A percentile compares a stretch with the other conserved stretches of the same genome.
These are phyloP conservation scores for Trichomalopsis sarcophagae DNA, from an alignment of 1,140 invertebrate genomes.

Conservation along the genomic window DNA sequence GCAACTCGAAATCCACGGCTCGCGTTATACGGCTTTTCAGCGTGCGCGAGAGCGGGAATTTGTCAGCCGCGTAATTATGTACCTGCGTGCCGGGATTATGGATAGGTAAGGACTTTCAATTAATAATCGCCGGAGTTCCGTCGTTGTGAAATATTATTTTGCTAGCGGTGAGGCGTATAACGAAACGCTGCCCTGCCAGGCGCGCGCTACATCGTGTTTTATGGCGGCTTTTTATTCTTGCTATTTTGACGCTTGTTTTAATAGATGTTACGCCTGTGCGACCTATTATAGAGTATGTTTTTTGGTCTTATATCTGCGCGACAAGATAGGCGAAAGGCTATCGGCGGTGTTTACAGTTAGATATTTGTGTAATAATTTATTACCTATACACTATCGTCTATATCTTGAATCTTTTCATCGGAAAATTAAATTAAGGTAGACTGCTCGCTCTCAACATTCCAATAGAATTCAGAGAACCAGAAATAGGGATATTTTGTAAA, in stretches of 20 bases:
- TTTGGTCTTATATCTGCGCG: not conserved
- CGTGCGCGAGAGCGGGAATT: not conserved
- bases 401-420: no score
- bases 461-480: not conserved
- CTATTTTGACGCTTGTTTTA: not conserved
- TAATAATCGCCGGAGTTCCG: conserved; percentile 16
- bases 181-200: not conserved
- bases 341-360: not conserved
- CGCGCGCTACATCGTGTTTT: not conserved
- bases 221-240: not conserved
- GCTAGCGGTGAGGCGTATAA: not conserved
- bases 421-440: no score
- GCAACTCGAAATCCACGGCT: conserved; percentile 23
- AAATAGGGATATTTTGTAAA: conserved; percentile 24
- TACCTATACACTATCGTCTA: not conserved
- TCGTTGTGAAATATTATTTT: conserved; percentile 9
- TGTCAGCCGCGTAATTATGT: conserved; percentile 16
- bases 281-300: not conserved
- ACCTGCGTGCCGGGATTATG: conserved; percentile 3
- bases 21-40: not conserved
- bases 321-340: not conserved
- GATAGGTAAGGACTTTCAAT: conserved; percentile 31
- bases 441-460: no score
- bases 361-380: not conserved
- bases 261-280: not conserved